Evolutionary conservation across 1,140 invertebrate genomes (phyloP).

Genomic region (Mamestra configurata): DNA sequence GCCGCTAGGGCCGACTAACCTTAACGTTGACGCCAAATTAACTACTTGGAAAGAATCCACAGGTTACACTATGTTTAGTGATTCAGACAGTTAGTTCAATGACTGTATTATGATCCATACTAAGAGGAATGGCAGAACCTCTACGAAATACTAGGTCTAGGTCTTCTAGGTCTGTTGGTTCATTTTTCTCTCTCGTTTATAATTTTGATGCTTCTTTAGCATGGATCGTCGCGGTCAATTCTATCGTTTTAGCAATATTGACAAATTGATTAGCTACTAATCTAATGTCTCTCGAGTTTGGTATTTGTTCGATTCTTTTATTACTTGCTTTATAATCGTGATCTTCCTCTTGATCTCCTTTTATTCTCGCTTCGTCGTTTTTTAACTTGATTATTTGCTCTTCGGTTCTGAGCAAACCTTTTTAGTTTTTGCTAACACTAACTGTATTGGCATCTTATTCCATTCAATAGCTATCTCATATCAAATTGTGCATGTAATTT

Average conservation of each 20-base stretch:
- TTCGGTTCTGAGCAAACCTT: not conserved
- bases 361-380: not conserved
- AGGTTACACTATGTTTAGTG: not conserved
- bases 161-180: no score
- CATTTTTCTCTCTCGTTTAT: no score
- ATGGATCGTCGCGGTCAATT: no score
- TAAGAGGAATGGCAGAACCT: no score
- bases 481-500: not conserved
- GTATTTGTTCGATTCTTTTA: not conserved
- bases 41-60: conserved; percentile 1
- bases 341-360: not conserved
- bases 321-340: not conserved
- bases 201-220: no score
- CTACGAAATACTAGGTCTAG: no score
- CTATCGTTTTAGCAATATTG: not conserved
- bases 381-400: not conserved
- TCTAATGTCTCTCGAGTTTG: not conserved
- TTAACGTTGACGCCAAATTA: conserved; percentile 31
- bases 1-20: conserved; percentile 57
- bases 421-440: not conserved
- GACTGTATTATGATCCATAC: no score
- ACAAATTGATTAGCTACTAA: not conserved
- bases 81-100: not conserved
- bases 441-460: not conserved
- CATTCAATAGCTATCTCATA: not conserved